Percentiles rank a stretch among this genome's conserved stretches.
Evolutionary conservation across 92 coral and sea anemone genomes (phyloP).

Genomic region (Bergia puertoricense): DNA sequence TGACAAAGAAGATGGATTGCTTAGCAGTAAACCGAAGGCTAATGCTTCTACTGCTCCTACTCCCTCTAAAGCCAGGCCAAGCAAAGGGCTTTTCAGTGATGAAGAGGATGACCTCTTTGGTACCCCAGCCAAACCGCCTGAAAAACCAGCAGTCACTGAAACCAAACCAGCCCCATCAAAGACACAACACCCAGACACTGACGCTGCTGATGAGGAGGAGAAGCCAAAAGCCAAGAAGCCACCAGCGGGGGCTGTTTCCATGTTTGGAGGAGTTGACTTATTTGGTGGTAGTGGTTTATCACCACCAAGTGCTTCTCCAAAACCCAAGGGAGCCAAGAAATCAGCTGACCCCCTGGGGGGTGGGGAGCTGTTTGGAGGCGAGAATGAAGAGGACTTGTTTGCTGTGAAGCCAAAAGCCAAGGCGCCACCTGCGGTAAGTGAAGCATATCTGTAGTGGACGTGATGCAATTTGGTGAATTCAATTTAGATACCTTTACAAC

Average conservation of each 20-base stretch:
- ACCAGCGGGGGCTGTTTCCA: slow-evolving; percentile 29
- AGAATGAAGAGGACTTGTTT: slow-evolving; percentile 74
- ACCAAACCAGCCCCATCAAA: slow-evolving; percentile 14
- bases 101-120: slow-evolving; percentile 84
- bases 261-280: slow-evolving; percentile 36
- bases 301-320: slow-evolving; percentile 16
- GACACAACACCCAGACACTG: slow-evolving; percentile 22
- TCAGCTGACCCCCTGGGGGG: slow-evolving; percentile 42
- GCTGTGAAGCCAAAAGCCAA: slow-evolving; percentile 64
- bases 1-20: slow-evolving; percentile 57
- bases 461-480: background rate
- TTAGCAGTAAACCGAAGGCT: slow-evolving; percentile 55
- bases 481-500: too few species aligned
- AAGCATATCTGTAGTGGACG: background rate
- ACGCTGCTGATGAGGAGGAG: background rate
- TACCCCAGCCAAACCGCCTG: slow-evolving; percentile 51
- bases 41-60: slow-evolving; percentile 48
- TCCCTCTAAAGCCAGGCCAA: slow-evolving; percentile 67
- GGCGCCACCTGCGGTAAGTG: background rate
- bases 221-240: slow-evolving; percentile 20
- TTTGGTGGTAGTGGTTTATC: slow-evolving; percentile 14
- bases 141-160: slow-evolving; percentile 34
- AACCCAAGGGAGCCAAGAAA: slow-evolving; percentile 39
- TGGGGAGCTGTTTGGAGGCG: slow-evolving; percentile 48
- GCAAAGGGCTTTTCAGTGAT: slow-evolving; percentile 74